Percentiles rank a stretch among this genome's conserved stretches.
Evolutionary conservation across 92 coral and sea anemone genomes (phyloP).

Genomic region (Porites rus): DNA sequence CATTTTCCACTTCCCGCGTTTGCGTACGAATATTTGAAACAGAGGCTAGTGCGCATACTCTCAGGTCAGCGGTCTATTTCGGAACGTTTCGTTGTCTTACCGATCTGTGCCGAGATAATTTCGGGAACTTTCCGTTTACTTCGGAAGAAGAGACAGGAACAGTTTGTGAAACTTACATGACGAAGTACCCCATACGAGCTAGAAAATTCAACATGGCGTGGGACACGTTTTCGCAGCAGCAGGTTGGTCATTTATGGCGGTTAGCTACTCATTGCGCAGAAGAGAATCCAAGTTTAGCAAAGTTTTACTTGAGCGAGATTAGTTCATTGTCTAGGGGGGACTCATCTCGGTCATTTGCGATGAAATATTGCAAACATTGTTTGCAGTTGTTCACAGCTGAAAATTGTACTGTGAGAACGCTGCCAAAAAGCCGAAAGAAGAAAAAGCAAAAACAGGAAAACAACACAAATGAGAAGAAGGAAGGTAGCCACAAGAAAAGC

Average conservation of each 20-base stretch:
- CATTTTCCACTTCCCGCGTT: constrained; percentile 88
- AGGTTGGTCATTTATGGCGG: constrained; percentile 59
- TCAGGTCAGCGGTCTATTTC: constrained; percentile 13
- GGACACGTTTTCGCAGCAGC: too few relatives aligned
- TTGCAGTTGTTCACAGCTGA: constrained; percentile 48
- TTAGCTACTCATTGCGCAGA: constrained; percentile 71
- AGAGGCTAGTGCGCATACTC: constrained; percentile 26
- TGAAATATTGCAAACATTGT: constrained; percentile 67
- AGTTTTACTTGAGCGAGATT: constrained; percentile 63
- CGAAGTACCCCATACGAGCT: too few relatives aligned
- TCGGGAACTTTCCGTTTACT: background rate
- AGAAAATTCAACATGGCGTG: constrained; percentile 7
- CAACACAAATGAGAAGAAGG: background rate
- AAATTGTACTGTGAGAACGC: constrained; percentile 58
- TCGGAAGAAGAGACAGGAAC: background rate
- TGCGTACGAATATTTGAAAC: constrained; percentile 30
- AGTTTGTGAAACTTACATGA: too few relatives aligned
- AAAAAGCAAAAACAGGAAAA: constrained; percentile 6
- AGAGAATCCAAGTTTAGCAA: constrained; percentile 72
- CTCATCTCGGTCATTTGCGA: background rate
- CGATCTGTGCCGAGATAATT: background rate
- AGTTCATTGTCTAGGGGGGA: constrained; percentile 1
- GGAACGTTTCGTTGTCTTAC: background rate
- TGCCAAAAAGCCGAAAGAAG: constrained; percentile 51
- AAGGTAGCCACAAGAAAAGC: background rate